A percentile compares a stretch with the other conserved stretches of the same genome.
These are phyloP conservation scores for Trinorchestia longiramus DNA, from an alignment of 1,140 invertebrate genomes.

Conservation along the genomic window DNA sequence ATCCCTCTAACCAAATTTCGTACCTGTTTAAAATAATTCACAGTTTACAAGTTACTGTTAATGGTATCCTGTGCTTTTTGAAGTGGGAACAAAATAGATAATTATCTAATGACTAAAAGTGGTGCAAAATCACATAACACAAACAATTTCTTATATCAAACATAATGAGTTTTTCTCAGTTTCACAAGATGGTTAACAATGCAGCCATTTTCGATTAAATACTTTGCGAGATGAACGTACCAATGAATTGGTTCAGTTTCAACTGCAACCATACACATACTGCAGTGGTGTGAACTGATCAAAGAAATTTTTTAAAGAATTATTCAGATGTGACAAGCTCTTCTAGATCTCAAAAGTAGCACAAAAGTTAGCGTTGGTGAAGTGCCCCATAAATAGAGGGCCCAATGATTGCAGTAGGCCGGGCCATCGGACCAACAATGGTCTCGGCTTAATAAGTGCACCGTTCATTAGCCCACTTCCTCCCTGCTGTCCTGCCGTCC, in stretches of 20 bases:
- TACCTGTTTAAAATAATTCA: too few species aligned
- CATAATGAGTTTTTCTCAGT: too few species aligned
- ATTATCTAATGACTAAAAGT: too few species aligned
- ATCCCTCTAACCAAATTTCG: too few species aligned
- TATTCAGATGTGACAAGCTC: not conserved
- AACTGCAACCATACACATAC: too few species aligned
- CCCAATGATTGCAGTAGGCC: not conserved
- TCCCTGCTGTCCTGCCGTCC: not conserved
- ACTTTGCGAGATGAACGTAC: not conserved
- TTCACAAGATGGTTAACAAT: not conserved
- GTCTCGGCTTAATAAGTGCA: not conserved
- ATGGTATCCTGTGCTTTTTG: too few species aligned
- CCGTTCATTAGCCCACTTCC: slow-evolving; percentile 25
- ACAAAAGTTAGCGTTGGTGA: not conserved
- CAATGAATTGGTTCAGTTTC: not conserved
- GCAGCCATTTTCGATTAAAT: not conserved
- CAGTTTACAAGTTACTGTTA: too few species aligned
- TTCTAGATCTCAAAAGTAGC: not conserved
- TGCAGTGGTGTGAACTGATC: not conserved
- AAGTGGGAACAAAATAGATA: too few species aligned
- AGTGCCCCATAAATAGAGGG: not conserved
- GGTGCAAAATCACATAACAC: too few species aligned
- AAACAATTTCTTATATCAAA: too few species aligned
- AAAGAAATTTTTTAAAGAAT: not conserved
- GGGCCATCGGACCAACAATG: slow-evolving; percentile 7